Conservation (phyloP, 2,888 invertebrate species). For the Leucoma salicis region DNA sequence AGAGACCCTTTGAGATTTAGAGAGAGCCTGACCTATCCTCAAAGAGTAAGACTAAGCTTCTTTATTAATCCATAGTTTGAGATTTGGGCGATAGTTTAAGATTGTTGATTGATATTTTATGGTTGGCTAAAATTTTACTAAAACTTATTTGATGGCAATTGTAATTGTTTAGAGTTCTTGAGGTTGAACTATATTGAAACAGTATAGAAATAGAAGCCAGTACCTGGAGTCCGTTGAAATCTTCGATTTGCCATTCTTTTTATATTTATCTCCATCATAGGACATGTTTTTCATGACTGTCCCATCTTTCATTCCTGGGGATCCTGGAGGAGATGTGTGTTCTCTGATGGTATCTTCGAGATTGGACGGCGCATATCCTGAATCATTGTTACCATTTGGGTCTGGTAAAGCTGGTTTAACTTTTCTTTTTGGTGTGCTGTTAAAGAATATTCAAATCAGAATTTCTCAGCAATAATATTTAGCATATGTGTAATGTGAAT, state of each 20-base stretch:
- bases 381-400: conserved; percentile 92
- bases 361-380: conserved; percentile 89
- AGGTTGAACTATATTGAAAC: background rate
- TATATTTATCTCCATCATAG: conserved; percentile 58
- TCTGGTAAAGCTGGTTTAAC: conserved; percentile 80
- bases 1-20: too few species aligned
- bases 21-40: too few species aligned
- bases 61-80: too few species aligned
- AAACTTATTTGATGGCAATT: too few species aligned
- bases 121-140: too few species aligned
- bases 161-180: too few species aligned
- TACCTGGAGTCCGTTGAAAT: conserved; percentile 60
- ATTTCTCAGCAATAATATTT: too few species aligned
- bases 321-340: conserved; percentile 80
- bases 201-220: too few species aligned
- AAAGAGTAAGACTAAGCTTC: too few species aligned
- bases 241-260: conserved; percentile 70
- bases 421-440: conserved; percentile 56
- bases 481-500: too few species aligned
- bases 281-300: conserved; percentile 65
- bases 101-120: too few species aligned
- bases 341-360: conserved; percentile 79
- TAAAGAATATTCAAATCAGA: background rate
- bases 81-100: too few species aligned
- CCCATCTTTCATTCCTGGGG: conserved; percentile 72